These are phyloP conservation scores for Cerastis rubricosa DNA, from an alignment of 2,888 invertebrate species.

Conservation along the genomic window DNA sequence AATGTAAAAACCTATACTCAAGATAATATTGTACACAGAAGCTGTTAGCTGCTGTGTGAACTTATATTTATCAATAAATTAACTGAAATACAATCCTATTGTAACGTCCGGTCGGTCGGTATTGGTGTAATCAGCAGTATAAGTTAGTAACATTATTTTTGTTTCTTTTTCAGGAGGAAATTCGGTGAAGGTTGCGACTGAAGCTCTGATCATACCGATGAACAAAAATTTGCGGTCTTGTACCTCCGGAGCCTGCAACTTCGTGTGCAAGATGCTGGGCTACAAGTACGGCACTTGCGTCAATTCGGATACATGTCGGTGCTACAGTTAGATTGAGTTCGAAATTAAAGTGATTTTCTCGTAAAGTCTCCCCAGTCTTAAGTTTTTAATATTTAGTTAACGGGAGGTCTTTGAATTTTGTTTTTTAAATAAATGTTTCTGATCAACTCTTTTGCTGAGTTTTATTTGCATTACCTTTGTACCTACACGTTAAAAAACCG, in stretches of 20 bases:
- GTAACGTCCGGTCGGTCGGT: background rate
- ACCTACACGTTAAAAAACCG: background rate
- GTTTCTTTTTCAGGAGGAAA: constrained; percentile 27
- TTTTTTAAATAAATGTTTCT: constrained; percentile 7
- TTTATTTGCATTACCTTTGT: background rate
- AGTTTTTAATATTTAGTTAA: background rate
- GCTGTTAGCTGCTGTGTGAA: too few relatives aligned
- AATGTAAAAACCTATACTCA: too few relatives aligned
- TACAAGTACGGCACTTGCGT: constrained; percentile 53
- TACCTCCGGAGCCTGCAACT: constrained; percentile 32
- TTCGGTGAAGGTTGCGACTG: constrained; percentile 17
- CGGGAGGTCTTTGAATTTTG: constrained; percentile 7
- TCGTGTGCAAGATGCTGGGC: constrained; percentile 48
- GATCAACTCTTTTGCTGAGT: constrained; percentile 2
- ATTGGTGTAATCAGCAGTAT: background rate
- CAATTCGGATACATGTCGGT: constrained; percentile 38
- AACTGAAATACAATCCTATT: background rate
- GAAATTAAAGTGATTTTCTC: background rate
- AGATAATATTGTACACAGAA: too few relatives aligned
- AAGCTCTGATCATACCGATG: constrained; percentile 51
- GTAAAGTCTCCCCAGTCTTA: background rate
- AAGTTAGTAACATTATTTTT: background rate
- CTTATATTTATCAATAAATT: too few relatives aligned
- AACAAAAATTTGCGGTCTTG: constrained; percentile 34
- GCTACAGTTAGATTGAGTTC: constrained; percentile 22